These are phyloP conservation scores for Limnephilus auricula DNA, from an alignment of 2,888 invertebrate species.

Conservation along the genomic window DNA sequence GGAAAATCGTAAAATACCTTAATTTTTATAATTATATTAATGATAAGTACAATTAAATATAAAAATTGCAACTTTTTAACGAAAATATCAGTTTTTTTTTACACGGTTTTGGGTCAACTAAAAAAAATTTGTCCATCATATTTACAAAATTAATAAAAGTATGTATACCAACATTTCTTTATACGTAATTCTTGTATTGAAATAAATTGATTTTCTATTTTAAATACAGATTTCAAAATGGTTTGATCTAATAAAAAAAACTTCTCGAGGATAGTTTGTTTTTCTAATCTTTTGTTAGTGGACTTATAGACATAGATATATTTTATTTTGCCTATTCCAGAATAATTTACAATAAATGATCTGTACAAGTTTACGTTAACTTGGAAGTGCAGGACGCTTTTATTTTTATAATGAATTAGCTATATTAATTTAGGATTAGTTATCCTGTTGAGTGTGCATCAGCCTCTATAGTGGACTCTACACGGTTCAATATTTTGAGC, in stretches of 20 bases:
- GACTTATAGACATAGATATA: background rate
- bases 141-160: background rate
- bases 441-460: background rate
- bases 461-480: constrained; percentile 19
- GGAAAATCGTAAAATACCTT: constrained; percentile 30
- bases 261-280: background rate
- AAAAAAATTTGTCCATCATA: background rate
- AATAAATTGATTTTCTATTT: background rate
- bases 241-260: background rate
- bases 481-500: constrained; percentile 48
- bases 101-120: background rate
- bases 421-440: constrained; percentile 37
- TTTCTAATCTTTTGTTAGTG: constrained; percentile 24
- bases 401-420: constrained; percentile 56
- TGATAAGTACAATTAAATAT: constrained; percentile 36
- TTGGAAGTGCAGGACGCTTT: constrained; percentile 62
- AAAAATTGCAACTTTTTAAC: background rate
- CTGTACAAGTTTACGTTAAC: constrained; percentile 38
- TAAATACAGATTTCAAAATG: background rate
- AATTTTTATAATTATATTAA: constrained; percentile 35
- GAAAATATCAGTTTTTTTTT: background rate
- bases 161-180: background rate
- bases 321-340: constrained; percentile 49
- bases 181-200: background rate
- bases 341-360: constrained; percentile 37